Evolutionary conservation across 2,888 invertebrate species (phyloP).

Genomic region (Hirudinaria manillensis): DNA sequence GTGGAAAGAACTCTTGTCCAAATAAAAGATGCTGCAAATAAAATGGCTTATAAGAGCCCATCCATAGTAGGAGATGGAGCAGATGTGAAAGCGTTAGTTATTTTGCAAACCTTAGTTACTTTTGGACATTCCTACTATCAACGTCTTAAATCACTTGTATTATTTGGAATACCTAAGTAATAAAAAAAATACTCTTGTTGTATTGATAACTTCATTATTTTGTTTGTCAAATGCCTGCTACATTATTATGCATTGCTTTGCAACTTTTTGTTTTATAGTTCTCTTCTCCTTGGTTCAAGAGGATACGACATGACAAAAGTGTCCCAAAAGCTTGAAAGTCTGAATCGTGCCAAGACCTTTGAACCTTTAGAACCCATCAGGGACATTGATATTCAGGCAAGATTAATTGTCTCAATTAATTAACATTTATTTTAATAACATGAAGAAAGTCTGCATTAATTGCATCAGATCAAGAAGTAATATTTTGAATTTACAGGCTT

Average conservation of each 20-base stretch:
- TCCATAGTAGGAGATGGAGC: constrained; percentile 65
- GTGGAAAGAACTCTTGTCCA: constrained; percentile 84
- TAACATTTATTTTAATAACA: not conserved
- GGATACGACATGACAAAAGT: constrained; percentile 90
- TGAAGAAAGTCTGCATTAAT: not conserved
- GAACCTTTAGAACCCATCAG: constrained; percentile 81
- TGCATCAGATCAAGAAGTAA: not conserved
- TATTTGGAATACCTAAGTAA: not conserved
- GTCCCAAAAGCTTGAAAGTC: constrained; percentile 78
- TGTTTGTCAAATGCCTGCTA: not conserved
- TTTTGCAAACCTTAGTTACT: constrained; percentile 11
- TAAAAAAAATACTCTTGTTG: constrained; percentile 1
- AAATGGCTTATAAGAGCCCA: constrained; percentile 75
- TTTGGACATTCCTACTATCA: not conserved
- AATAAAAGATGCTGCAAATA: constrained; percentile 72
- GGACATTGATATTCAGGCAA: constrained; percentile 75
- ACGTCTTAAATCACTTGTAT: not conserved
- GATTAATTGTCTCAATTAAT: constrained; percentile 3
- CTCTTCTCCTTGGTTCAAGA: constrained; percentile 79
- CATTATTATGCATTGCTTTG: not conserved
- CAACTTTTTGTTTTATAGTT: constrained; percentile 59
- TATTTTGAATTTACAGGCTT: constrained; percentile 59
- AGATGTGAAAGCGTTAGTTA: constrained; percentile 81
- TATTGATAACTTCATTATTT: not conserved
- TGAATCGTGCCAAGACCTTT: constrained; percentile 63